Evolutionary conservation across 2,888 invertebrate genomes (phyloP).

Genomic region (Zygothrica quintamaculata): DNA sequence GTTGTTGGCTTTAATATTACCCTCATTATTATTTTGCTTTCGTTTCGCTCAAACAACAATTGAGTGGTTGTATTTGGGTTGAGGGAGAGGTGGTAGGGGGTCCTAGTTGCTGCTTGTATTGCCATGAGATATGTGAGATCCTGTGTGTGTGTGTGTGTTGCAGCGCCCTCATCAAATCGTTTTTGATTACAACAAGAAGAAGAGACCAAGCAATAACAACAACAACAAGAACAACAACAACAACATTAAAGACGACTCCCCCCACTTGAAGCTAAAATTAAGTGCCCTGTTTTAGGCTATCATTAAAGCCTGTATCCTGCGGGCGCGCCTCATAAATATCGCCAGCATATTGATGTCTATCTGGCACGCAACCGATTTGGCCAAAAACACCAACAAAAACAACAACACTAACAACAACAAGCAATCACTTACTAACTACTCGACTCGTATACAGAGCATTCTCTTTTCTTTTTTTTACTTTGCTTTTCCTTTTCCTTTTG

Average conservation of each 20-base stretch:
- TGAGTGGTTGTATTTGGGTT: conserved; percentile 58
- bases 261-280: conserved; percentile 66
- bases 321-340: conserved; percentile 80
- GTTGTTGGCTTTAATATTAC: conserved; percentile 59
- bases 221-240: conserved; percentile 25
- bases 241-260: conserved; percentile 4
- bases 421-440: conserved; percentile 8
- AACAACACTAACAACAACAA: conserved; percentile 12
- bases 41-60: conserved; percentile 58
- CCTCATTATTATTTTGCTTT: conserved; percentile 75
- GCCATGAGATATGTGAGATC: conserved; percentile 64
- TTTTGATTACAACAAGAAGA: conserved; percentile 63
- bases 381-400: conserved; percentile 10
- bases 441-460: no score
- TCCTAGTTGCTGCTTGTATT: no score
- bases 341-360: conserved; percentile 78
- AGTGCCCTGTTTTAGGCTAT: conserved; percentile 76
- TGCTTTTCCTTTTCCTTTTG: no score
- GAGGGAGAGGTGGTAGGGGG: no score
- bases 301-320: conserved; percentile 79
- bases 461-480: no score
- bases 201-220: no score
- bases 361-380: conserved; percentile 69
- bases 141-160: conserved; percentile 34
- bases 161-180: conserved; percentile 70